Percentiles rank a stretch among this genome's conserved stretches.
Conservation (phyloP, 1,140 invertebrate species). For the Sinonovacula constricta region DNA sequence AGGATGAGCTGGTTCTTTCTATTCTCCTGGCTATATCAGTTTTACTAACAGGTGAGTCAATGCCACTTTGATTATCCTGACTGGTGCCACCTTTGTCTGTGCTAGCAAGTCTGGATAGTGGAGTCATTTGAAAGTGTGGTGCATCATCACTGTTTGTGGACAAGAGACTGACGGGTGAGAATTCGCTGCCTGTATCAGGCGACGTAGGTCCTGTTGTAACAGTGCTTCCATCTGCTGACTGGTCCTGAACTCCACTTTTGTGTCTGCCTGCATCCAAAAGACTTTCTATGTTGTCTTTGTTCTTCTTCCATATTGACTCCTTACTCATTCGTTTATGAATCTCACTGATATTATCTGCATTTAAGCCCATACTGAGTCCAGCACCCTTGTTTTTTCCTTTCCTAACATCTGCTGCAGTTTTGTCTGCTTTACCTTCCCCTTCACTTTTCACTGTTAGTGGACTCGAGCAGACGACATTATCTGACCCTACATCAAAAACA, state of each 20-base stretch:
- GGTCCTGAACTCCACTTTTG: not conserved
- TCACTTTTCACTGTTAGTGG: slow-evolving; percentile 34
- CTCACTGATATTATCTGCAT: slow-evolving; percentile 26
- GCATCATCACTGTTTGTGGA: no score
- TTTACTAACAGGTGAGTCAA: not conserved
- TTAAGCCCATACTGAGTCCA: slow-evolving; percentile 19
- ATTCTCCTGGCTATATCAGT: not conserved
- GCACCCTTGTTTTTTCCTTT: slow-evolving; percentile 1
- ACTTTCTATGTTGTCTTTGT: slow-evolving; percentile 8
- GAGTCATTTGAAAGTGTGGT: no score
- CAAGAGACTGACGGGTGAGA: no score
- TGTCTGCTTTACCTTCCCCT: slow-evolving; percentile 9
- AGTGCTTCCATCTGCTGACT: not conserved
- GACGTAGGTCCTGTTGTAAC: no score
- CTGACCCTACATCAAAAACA: slow-evolving; percentile 17
- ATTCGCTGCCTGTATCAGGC: no score
- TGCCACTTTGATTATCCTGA: no score
- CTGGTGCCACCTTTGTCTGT: no score
- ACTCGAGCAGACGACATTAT: slow-evolving; percentile 20
- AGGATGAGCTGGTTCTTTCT: not conserved
- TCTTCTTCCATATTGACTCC: slow-evolving; percentile 18
- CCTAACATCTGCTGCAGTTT: no score
- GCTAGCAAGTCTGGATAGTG: no score
- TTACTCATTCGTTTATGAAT: slow-evolving; percentile 23
- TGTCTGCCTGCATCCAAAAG: not conserved